A percentile compares a stretch with the other conserved stretches of the same genome.
These are phyloP conservation scores for Scopus umbretta DNA, from an alignment of 2,113 vertebrate species.

Conservation along the genomic window DNA sequence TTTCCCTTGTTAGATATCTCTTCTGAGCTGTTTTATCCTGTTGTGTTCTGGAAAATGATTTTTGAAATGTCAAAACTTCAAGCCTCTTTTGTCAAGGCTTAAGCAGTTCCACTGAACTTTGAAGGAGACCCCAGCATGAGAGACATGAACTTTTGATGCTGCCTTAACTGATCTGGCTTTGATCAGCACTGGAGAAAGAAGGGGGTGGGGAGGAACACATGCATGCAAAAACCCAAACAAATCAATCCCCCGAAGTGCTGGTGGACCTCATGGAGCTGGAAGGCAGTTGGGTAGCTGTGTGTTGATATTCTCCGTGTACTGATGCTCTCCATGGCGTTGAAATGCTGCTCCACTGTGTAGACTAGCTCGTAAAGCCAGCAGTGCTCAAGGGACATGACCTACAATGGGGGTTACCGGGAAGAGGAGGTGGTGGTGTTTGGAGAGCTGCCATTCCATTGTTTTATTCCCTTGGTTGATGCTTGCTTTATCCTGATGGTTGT, in stretches of 20 bases:
- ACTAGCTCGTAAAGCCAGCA: fast-evolving
- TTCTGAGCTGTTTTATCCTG: constrained; percentile 50
- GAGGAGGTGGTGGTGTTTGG: not conserved
- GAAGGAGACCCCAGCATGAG: constrained; percentile 52
- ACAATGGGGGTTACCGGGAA: fast-evolving
- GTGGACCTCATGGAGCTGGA: not conserved
- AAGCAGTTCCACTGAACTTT: constrained; percentile 57
- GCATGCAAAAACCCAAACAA: not conserved
- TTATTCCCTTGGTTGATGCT: not conserved
- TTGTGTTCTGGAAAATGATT: constrained; percentile 55
- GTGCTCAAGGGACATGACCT: fast-evolving
- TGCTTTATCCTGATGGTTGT: not conserved
- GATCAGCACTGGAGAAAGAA: constrained; percentile 24
- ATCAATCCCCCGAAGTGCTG: not conserved
- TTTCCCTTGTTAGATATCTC: constrained; percentile 30
- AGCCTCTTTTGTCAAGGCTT: constrained; percentile 59
- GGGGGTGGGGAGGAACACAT: not conserved
- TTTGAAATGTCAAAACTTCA: constrained; percentile 67
- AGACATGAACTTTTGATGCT: constrained; percentile 36
- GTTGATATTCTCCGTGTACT: not conserved
- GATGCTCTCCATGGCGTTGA: not conserved
- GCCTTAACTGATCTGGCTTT: constrained; percentile 40
- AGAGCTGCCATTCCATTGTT: fast-evolving
- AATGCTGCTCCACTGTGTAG: fast-evolving
- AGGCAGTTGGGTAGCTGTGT: not conserved